Conservation (phyloP, 2,113 vertebrate species). For the Gadus macrocephalus region DNA sequence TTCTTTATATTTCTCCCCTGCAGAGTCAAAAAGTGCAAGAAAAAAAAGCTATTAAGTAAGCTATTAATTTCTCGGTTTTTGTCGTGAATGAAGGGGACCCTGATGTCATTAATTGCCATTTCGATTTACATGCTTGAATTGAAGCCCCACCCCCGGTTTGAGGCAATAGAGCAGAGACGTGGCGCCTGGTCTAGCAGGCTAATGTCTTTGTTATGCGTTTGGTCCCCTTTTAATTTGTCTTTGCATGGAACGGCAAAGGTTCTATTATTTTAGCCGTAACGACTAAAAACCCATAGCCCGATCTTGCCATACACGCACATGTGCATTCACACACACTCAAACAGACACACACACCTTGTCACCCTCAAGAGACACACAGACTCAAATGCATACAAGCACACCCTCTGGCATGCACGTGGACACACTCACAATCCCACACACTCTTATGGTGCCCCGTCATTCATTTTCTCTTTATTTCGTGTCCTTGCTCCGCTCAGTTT, state of each 20-base stretch:
- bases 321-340: not conserved
- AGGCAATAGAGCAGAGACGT: not conserved
- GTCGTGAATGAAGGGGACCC: constrained; percentile 27
- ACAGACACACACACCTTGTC: too few species aligned
- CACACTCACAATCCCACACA: too few species aligned
- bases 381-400: too few species aligned
- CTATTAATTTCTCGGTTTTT: constrained; percentile 27
- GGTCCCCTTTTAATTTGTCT: constrained; percentile 5
- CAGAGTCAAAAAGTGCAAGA: constrained; percentile 3
- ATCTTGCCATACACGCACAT: not conserved
- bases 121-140: constrained; percentile 10
- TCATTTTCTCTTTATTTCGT: too few species aligned
- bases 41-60: constrained; percentile 28
- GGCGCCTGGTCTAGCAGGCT: not conserved
- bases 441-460: too few species aligned
- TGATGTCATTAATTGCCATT: constrained; percentile 39
- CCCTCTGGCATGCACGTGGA: too few species aligned
- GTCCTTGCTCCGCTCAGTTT: too few species aligned
- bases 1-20: not conserved
- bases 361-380: not conserved
- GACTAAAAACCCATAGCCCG: not conserved
- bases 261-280: constrained; percentile 31
- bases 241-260: constrained; percentile 11
- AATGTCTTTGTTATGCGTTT: too few species aligned
- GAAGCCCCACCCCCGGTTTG: not conserved